Conservation (phyloP, 2,113 vertebrate species). For the Takifugu bimaculatus region DNA sequence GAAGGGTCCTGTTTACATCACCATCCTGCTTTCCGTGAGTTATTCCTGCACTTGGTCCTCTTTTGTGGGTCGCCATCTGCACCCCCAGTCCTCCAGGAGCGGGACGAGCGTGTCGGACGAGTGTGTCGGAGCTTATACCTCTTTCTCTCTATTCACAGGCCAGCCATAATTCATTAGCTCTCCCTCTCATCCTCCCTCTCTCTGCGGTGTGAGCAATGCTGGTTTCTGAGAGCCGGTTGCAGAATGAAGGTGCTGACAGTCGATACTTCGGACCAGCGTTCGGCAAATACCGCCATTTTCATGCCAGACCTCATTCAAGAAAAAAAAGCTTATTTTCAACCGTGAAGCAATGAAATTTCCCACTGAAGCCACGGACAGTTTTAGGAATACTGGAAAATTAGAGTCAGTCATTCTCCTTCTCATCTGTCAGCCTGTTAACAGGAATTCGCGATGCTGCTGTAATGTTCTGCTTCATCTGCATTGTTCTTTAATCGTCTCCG, state of each 20-base stretch:
- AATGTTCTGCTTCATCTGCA: too few species aligned
- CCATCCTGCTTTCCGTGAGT: constrained; percentile 19
- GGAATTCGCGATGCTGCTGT: too few species aligned
- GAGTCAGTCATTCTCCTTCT: too few species aligned
- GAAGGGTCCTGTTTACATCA: not conserved
- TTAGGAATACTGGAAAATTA: too few species aligned
- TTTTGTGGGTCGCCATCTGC: constrained; percentile 52
- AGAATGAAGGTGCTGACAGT: constrained; percentile 37
- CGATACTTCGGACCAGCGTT: not conserved
- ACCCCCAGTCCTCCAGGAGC: constrained; percentile 50
- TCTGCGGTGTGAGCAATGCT: constrained; percentile 33
- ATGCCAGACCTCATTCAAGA: constrained; percentile 9
- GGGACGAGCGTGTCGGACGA: constrained; percentile 6
- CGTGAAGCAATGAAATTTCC: not conserved
- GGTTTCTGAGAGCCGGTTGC: constrained; percentile 18
- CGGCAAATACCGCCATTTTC: constrained; percentile 26
- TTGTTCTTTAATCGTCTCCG: too few species aligned
- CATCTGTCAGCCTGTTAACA: too few species aligned
- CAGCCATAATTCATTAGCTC: constrained; percentile 60
- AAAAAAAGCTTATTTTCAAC: constrained; percentile 5
- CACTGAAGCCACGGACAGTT: not conserved
- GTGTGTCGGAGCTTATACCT: constrained; percentile 8
- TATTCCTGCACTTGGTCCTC: not conserved
- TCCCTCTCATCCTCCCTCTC: constrained; percentile 31
- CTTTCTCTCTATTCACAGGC: constrained; percentile 27